Conservation (phyloP, 2,113 vertebrate genomes). For the Pseudorectes ferrugineus region DNA sequence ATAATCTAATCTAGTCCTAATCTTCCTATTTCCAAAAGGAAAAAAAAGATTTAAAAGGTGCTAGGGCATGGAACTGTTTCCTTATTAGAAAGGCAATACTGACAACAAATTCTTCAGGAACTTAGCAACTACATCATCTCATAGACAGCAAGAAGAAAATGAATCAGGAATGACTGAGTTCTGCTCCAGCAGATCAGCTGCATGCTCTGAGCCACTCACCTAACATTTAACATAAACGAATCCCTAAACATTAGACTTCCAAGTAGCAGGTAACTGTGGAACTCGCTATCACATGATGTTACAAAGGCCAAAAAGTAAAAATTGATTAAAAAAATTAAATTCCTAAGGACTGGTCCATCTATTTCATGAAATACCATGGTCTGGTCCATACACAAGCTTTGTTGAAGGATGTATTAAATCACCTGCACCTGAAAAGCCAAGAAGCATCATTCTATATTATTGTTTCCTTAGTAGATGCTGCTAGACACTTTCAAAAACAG, state of each 20-base stretch:
- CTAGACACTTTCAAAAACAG: not conserved
- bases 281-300: not conserved
- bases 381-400: not conserved
- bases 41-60: not conserved
- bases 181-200: not conserved
- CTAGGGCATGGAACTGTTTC: not conserved
- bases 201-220: not conserved
- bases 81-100: not conserved
- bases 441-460: not conserved
- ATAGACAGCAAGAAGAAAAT: not conserved
- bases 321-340: not conserved
- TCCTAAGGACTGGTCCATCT: not conserved
- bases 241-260: not conserved
- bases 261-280: not conserved
- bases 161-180: not conserved
- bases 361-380: not conserved
- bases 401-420: not conserved
- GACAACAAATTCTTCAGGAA: not conserved
- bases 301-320: not conserved
- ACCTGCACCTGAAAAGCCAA: not conserved
- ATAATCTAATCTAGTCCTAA: not conserved
- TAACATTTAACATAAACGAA: not conserved
- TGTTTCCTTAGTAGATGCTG: not conserved
- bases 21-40: not conserved
- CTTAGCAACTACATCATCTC: not conserved